Percentiles rank a stretch among this genome's conserved stretches.
Conservation (phyloP, 2,888 invertebrate species). For the Lordiphosa andalusiaca region DNA sequence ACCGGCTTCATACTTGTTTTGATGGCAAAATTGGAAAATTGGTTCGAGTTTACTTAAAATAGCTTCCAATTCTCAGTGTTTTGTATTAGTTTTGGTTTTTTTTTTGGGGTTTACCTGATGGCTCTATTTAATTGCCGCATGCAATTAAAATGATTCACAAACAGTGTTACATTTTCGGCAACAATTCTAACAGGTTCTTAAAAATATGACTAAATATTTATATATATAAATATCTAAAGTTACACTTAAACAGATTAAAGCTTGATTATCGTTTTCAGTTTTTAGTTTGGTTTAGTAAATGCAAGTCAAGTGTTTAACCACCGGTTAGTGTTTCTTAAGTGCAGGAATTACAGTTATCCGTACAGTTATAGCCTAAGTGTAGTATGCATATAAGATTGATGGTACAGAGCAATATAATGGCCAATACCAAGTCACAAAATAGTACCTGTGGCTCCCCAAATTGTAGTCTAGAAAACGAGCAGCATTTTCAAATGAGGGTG, state of each 20-base stretch:
- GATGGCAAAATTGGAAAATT: too few relatives aligned
- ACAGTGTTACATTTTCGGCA: constrained; percentile 70
- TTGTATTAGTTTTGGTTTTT: constrained; percentile 35
- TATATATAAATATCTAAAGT: constrained; percentile 8
- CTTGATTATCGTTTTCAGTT: constrained; percentile 12
- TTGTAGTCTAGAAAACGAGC: constrained; percentile 72
- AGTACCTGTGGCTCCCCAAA: constrained; percentile 80
- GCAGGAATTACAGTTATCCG: constrained; percentile 77
- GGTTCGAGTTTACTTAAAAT: too few relatives aligned
- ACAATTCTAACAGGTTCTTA: constrained; percentile 52
- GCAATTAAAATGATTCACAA: constrained; percentile 78
- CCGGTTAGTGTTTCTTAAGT: constrained; percentile 41
- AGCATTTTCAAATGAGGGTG: constrained; percentile 30
- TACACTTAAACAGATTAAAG: constrained; percentile 42
- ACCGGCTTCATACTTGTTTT: too few relatives aligned
- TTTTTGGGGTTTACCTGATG: constrained; percentile 76
- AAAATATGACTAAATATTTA: constrained; percentile 17
- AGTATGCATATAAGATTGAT: constrained; percentile 80
- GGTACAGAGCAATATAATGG: constrained; percentile 79
- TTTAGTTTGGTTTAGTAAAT: constrained; percentile 10
- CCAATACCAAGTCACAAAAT: constrained; percentile 80
- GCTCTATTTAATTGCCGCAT: constrained; percentile 80
- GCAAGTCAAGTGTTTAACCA: constrained; percentile 6
- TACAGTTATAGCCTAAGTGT: constrained; percentile 79
- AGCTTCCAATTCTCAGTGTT: constrained; percentile 14